These are phyloP conservation scores for Drosophila histrio DNA, from an alignment of 2,888 invertebrate species.

Conservation along the genomic window DNA sequence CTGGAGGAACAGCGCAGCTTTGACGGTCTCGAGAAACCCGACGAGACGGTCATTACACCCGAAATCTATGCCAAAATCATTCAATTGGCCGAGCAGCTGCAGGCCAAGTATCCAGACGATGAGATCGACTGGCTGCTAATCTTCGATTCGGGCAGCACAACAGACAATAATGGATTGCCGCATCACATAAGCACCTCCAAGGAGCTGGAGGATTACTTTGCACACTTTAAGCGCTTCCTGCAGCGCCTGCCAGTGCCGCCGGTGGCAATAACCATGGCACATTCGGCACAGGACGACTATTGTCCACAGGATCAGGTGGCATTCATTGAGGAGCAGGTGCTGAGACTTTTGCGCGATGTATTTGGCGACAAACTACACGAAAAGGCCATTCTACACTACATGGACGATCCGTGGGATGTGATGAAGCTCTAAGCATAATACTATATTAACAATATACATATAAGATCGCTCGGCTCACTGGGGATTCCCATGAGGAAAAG, in stretches of 20 bases:
- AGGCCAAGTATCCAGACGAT: constrained; percentile 86
- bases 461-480: neutral
- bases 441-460: neutral
- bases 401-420: constrained; percentile 83
- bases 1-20: constrained; percentile 87
- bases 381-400: constrained; percentile 82
- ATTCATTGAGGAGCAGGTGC: constrained; percentile 89
- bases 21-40: constrained; percentile 80
- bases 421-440: constrained; percentile 77
- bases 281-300: constrained; percentile 95
- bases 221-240: constrained; percentile 86
- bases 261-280: constrained; percentile 90
- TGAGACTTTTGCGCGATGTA: constrained; percentile 85
- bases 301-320: constrained; percentile 94
- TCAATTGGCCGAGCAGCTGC: constrained; percentile 85
- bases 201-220: constrained; percentile 88
- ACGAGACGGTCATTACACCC: constrained; percentile 71
- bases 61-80: constrained; percentile 81
- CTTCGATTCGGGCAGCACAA: constrained; percentile 94
- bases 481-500: neutral
- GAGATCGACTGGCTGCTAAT: constrained; percentile 92
- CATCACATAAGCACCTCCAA: constrained; percentile 90
- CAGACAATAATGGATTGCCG: constrained; percentile 92
- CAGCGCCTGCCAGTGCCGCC: constrained; percentile 86
- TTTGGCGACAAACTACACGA: constrained; percentile 79